Conservation (phyloP, 2,888 invertebrate genomes). For the Leptinotarsa rubiginosa region DNA sequence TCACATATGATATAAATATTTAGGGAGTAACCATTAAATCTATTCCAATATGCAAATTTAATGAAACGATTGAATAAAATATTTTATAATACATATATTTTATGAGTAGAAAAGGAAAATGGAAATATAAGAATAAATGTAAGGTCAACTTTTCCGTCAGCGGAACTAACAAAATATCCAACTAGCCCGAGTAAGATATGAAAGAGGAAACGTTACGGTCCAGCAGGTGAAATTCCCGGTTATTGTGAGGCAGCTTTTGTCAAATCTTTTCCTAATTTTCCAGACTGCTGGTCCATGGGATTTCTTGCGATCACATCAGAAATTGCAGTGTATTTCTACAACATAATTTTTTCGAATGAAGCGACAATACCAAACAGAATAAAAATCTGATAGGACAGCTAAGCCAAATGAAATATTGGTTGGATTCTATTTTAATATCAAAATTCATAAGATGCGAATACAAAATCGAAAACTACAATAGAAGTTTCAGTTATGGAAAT, state of each 20-base stretch:
- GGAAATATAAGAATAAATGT: too few relatives aligned
- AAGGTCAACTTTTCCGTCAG: not conserved
- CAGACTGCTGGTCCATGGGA: slow-evolving; percentile 49
- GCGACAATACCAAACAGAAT: slow-evolving; percentile 24
- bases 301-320: slow-evolving; percentile 45
- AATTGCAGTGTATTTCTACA: slow-evolving; percentile 40
- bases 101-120: too few relatives aligned
- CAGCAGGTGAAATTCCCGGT: slow-evolving; percentile 42
- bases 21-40: too few relatives aligned
- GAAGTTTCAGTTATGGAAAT: too few relatives aligned
- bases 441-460: not conserved
- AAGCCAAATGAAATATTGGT: slow-evolving; percentile 1
- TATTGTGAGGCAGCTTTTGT: slow-evolving; percentile 44
- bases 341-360: slow-evolving; percentile 31
- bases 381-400: not conserved
- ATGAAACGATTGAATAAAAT: too few relatives aligned
- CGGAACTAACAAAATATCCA: slow-evolving; percentile 17
- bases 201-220: slow-evolving; percentile 21
- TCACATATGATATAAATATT: too few relatives aligned
- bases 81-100: too few relatives aligned
- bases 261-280: slow-evolving; percentile 51
- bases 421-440: not conserved
- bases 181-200: slow-evolving; percentile 12
- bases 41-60: too few relatives aligned
- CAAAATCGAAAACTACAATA: not conserved